These are phyloP conservation scores for Raja brachyura DNA, from an alignment of 2,113 vertebrate genomes.

Conservation along the genomic window DNA sequence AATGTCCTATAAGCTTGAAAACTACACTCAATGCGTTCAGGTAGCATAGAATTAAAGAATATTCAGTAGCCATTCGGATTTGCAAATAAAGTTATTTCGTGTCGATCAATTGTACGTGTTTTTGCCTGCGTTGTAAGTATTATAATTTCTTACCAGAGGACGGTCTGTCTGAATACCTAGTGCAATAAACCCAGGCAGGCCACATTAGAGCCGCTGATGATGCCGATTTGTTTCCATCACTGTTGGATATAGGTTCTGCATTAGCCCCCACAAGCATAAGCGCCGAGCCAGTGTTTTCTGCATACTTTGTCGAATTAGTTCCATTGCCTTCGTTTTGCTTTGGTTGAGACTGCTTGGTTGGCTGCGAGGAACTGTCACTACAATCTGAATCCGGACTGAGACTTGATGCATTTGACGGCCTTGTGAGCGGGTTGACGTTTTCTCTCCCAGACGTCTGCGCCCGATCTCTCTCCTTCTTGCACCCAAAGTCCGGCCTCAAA, in stretches of 20 bases:
- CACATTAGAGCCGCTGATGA: constrained; percentile 69
- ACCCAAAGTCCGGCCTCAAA: constrained; percentile 88
- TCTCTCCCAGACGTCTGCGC: constrained; percentile 71
- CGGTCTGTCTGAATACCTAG: constrained; percentile 90
- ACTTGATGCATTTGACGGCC: constrained; percentile 64
- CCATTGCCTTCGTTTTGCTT: constrained; percentile 63
- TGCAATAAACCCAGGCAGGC: constrained; percentile 98
- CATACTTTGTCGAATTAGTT: constrained; percentile 61
- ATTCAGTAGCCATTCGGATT: background rate
- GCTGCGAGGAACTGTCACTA: constrained; percentile 72
- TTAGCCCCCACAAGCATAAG: constrained; percentile 71
- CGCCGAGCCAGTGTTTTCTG: constrained; percentile 70
- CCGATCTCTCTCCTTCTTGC: constrained; percentile 74
- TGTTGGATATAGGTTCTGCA: constrained; percentile 59
- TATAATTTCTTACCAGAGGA: constrained; percentile 86
- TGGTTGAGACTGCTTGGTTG: constrained; percentile 55
- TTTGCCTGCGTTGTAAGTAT: constrained; percentile 42
- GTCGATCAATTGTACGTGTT: background rate
- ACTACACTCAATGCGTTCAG: background rate
- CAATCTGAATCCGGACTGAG: constrained; percentile 73
- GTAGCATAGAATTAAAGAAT: background rate
- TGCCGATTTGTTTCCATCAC: constrained; percentile 54
- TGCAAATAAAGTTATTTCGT: background rate
- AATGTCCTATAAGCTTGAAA: background rate
- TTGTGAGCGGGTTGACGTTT: constrained; percentile 66